phyloP scores from a whole-genome alignment of 2,797 vertebrate species.

The Todus mexicanus region DNA sequence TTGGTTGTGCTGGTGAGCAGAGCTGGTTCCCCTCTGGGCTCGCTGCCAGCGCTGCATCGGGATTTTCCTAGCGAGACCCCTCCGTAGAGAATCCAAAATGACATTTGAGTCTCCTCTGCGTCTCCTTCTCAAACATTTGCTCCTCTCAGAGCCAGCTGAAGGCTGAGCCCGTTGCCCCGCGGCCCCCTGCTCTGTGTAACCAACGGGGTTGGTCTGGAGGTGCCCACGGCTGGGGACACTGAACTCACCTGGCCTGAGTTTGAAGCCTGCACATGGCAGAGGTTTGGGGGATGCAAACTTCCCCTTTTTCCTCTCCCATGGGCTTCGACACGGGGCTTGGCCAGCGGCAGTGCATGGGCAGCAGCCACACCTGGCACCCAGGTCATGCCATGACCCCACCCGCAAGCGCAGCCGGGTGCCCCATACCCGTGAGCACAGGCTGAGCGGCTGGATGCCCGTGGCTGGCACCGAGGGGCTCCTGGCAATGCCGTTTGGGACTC shows the following conservation, averaged over 20 bases:
- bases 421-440: background rate
- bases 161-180: background rate
- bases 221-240: background rate
- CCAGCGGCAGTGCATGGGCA: background rate
- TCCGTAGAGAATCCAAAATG: background rate
- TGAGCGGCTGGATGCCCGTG: fast-evolving
- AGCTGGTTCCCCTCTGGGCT: background rate
- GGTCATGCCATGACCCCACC: background rate
- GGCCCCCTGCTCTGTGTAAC: fast-evolving
- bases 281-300: background rate
- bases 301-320: background rate
- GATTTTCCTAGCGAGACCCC: background rate
- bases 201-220: background rate
- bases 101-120: background rate
- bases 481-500: background rate
- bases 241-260: background rate
- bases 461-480: fast-evolving
- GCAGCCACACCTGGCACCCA: background rate
- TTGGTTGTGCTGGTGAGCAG: background rate
- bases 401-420: fast-evolving
- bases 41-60: background rate
- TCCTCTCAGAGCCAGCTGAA: background rate
- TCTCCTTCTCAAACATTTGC: background rate
- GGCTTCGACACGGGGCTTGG: fast-evolving
- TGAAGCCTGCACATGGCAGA: background rate